Percentiles rank a stretch among this genome's conserved stretches.
Conservation (phyloP, 2,797 vertebrate genomes). For the Pogonophryne albipinna region DNA sequence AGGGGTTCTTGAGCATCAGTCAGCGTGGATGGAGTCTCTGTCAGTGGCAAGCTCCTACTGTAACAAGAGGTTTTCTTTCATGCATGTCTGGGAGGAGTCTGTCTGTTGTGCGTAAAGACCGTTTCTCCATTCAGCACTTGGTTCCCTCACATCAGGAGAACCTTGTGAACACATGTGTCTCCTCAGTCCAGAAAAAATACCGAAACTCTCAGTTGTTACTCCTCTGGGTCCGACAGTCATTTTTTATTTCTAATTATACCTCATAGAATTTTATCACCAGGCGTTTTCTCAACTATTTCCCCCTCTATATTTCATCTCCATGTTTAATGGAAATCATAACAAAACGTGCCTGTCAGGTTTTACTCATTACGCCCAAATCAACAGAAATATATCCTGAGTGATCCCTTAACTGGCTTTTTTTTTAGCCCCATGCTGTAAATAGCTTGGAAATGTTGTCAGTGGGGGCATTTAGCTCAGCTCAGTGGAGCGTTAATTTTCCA, state of each 20-base stretch:
- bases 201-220: conserved; percentile 14
- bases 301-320: conserved; percentile 39
- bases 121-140: conserved; percentile 43
- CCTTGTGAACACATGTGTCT: conserved; percentile 21
- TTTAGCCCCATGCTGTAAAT: conserved; percentile 62
- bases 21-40: conserved; percentile 49
- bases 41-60: conserved; percentile 56
- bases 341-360: conserved; percentile 61
- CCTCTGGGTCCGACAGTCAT: conserved; percentile 18
- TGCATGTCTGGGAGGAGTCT: conserved; percentile 81
- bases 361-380: conserved; percentile 64
- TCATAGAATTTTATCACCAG: conserved; percentile 54
- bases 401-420: conserved; percentile 43
- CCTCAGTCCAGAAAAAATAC: conserved; percentile 9
- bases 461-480: conserved; percentile 67
- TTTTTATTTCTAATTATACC: conserved; percentile 55
- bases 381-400: conserved; percentile 62
- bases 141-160: conserved; percentile 56
- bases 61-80: conserved; percentile 73
- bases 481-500: conserved; percentile 80
- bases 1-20: conserved; percentile 39
- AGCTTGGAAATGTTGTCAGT: conserved; percentile 65
- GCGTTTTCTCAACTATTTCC: conserved; percentile 38
- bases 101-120: conserved; percentile 39
- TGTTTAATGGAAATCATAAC: conserved; percentile 59